phyloP scores from a whole-genome alignment of 2,888 invertebrate genomes.

The Caenorhabditis parvicauda region DNA sequence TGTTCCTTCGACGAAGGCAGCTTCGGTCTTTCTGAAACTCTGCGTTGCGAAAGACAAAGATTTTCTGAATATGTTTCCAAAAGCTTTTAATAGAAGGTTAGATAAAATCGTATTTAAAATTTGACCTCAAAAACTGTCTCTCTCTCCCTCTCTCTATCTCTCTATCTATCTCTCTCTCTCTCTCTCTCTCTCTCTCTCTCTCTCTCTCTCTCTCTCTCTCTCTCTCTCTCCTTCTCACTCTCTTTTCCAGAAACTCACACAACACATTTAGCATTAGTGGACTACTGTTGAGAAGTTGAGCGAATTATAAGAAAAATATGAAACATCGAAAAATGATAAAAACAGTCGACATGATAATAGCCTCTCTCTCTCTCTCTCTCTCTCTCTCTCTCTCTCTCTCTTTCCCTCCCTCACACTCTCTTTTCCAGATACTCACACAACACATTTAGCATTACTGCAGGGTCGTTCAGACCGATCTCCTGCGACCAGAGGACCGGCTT shows the following conservation, averaged over 20 bases:
- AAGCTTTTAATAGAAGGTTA: background rate
- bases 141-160: too few species aligned
- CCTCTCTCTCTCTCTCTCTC: constrained; percentile 5
- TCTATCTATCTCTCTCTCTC: too few species aligned
- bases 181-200: constrained; percentile 4
- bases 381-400: constrained; percentile 1
- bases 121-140: background rate
- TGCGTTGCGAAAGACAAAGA: constrained; percentile 13
- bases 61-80: background rate
- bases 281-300: constrained; percentile 46
- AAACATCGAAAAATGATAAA: too few species aligned
- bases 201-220: constrained; percentile 2
- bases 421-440: constrained; percentile 42
- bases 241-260: constrained; percentile 38
- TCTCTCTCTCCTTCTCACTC: background rate
- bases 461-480: constrained; percentile 50
- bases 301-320: too few species aligned
- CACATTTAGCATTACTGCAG: constrained; percentile 52
- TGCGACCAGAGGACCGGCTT: constrained; percentile 33
- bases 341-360: background rate
- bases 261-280: constrained; percentile 51
- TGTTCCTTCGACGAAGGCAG: constrained; percentile 54
- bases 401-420: background rate
- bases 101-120: background rate
- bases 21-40: constrained; percentile 57